phyloP scores from a whole-genome alignment of 2,888 invertebrate genomes.

The Himalopsyche japonica region DNA sequence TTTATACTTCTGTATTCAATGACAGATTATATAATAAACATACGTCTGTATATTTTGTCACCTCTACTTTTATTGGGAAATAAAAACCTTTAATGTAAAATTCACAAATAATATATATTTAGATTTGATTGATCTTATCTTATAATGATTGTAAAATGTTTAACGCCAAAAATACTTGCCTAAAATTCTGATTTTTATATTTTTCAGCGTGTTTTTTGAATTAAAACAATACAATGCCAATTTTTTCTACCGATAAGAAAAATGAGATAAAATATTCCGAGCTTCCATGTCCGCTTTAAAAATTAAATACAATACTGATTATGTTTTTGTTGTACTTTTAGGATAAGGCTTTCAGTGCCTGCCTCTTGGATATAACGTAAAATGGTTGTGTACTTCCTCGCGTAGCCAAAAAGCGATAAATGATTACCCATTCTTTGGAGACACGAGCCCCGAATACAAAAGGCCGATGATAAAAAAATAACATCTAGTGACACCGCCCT shows the following conservation, averaged over 20 bases:
- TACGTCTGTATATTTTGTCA: too few species aligned
- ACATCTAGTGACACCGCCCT: conserved; percentile 19
- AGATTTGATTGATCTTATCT: too few species aligned
- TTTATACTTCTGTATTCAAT: too few species aligned
- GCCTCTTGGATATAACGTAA: neutral
- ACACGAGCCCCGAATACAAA: conserved; percentile 28
- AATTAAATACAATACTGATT: neutral
- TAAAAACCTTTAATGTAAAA: too few species aligned
- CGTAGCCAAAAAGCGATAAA: conserved; percentile 37
- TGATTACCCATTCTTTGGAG: conserved; percentile 33
- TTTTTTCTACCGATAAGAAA: neutral
- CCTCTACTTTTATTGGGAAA: too few species aligned
- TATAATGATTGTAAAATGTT: too few species aligned
- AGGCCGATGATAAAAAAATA: conserved; percentile 31
- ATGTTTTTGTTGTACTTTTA: neutral
- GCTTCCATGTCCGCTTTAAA: neutral
- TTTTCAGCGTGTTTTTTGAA: too few species aligned
- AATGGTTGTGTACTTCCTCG: neutral
- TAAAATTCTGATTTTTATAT: too few species aligned
- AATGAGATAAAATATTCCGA: neutral
- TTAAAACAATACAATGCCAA: neutral
- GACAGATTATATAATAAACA: too few species aligned
- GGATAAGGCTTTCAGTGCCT: neutral
- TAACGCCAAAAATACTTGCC: too few species aligned
- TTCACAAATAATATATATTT: too few species aligned